Conservation (phyloP, 2,888 invertebrate genomes). For the Cheilosia grossa region DNA sequence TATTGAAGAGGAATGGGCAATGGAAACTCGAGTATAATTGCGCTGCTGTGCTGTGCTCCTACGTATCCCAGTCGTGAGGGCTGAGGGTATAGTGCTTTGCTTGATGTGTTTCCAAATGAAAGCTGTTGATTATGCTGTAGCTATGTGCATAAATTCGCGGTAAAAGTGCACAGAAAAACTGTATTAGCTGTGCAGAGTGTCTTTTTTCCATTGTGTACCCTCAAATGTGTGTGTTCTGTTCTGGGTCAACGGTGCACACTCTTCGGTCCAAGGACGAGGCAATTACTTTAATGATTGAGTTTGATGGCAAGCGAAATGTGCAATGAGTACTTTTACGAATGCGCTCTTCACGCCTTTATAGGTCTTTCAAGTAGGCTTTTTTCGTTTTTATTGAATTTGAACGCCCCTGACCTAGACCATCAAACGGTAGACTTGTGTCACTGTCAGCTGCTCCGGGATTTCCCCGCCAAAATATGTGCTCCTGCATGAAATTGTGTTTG, state of each 20-base stretch:
- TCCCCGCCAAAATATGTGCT: constrained; percentile 25
- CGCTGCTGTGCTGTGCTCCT: neutral
- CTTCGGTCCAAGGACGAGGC: constrained; percentile 43
- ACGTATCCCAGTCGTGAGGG: neutral
- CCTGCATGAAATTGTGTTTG: neutral
- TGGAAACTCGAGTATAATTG: constrained; percentile 11
- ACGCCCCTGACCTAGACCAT: constrained; percentile 52
- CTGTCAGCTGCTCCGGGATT: constrained; percentile 26
- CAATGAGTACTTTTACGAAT: neutral
- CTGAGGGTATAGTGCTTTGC: neutral
- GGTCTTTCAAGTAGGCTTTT: neutral
- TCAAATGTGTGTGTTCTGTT: constrained; percentile 10
- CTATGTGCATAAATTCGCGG: neutral
- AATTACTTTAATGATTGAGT: constrained; percentile 51
- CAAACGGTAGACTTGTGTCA: constrained; percentile 2
- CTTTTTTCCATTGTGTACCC: neutral
- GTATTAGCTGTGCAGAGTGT: neutral
- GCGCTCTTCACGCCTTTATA: neutral
- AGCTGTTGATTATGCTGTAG: constrained; percentile 44
- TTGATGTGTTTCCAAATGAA: constrained; percentile 5
- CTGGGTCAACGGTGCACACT: constrained; percentile 48
- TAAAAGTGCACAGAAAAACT: neutral
- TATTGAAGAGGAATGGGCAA: constrained; percentile 27
- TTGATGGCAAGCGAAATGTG: constrained; percentile 3
- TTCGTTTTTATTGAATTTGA: too few species aligned